These are phyloP conservation scores for Callyntrura sp. DNA, from an alignment of 2,888 invertebrate species.

Conservation along the genomic window DNA sequence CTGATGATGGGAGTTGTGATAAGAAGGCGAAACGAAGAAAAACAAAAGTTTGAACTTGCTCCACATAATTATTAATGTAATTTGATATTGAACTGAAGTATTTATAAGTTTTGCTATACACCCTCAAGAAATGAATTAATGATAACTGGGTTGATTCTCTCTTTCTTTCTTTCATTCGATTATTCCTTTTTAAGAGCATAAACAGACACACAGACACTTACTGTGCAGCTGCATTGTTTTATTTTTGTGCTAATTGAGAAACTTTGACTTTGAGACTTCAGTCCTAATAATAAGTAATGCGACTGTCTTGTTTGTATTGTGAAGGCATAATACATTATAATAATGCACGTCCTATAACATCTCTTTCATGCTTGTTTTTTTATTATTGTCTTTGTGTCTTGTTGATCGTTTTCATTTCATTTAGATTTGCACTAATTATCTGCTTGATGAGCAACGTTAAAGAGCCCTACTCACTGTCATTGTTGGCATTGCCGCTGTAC, in stretches of 20 bases:
- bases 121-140: constrained; percentile 31
- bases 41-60: constrained; percentile 28
- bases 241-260: constrained; percentile 4
- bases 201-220: too few species aligned
- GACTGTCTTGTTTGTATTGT: constrained; percentile 18
- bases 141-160: neutral
- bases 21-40: too few species aligned
- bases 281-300: neutral
- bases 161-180: too few species aligned
- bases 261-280: constrained; percentile 28
- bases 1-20: constrained; percentile 30
- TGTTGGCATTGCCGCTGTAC: neutral
- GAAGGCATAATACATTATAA: too few species aligned
- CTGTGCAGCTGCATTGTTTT: too few species aligned
- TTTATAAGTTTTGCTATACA: neutral
- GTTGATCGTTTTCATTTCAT: neutral
- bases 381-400: neutral
- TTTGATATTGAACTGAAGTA: too few species aligned
- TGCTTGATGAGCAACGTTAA: too few species aligned
- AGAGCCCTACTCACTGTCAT: too few species aligned
- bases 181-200: too few species aligned
- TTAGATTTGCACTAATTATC: neutral
- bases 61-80: neutral
- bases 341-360: too few species aligned
- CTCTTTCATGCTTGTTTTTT: neutral